Evolutionary conservation across 2,113 vertebrate species (phyloP).

Genomic region (Acanthochromis polyacanthus): DNA sequence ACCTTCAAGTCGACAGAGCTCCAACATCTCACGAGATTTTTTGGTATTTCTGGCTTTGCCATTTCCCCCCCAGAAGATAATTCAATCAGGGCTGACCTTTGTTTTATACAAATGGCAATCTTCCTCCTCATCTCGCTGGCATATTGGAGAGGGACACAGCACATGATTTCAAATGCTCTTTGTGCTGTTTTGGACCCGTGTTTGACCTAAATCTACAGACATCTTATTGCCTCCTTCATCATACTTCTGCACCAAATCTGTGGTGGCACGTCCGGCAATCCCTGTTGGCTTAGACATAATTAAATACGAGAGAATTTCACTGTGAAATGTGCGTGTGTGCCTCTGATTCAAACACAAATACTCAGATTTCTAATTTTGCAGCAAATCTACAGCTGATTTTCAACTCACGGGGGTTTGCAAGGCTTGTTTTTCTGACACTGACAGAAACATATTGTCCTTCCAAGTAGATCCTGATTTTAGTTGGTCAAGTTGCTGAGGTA

Average conservation of each 20-base stretch:
- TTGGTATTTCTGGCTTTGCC: conserved; percentile 50
- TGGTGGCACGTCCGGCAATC: background rate
- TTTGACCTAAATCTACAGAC: conserved; percentile 42
- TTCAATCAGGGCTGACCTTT: conserved; percentile 76
- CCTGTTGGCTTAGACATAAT: conserved; percentile 3
- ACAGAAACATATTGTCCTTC: conserved; percentile 47
- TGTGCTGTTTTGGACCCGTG: conserved; percentile 25
- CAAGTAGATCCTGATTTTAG: conserved; percentile 23
- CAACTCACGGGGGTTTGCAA: background rate
- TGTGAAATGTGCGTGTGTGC: background rate
- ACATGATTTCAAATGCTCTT: conserved; percentile 25
- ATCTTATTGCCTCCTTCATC: conserved; percentile 21
- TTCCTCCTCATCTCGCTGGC: conserved; percentile 40
- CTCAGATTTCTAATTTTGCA: no score
- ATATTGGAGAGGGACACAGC: conserved; percentile 42
- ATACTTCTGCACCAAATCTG: conserved; percentile 14
- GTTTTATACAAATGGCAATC: conserved; percentile 66
- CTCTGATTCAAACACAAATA: background rate
- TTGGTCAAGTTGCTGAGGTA: conserved; percentile 22
- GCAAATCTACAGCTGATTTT: no score
- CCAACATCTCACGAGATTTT: conserved; percentile 21
- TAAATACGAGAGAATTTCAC: background rate
- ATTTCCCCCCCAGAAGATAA: conserved; percentile 52
- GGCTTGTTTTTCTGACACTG: background rate
- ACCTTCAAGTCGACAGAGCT: background rate